Evolutionary conservation across 2,888 invertebrate genomes (phyloP).

Genomic region (Ochropleura leucogaster): DNA sequence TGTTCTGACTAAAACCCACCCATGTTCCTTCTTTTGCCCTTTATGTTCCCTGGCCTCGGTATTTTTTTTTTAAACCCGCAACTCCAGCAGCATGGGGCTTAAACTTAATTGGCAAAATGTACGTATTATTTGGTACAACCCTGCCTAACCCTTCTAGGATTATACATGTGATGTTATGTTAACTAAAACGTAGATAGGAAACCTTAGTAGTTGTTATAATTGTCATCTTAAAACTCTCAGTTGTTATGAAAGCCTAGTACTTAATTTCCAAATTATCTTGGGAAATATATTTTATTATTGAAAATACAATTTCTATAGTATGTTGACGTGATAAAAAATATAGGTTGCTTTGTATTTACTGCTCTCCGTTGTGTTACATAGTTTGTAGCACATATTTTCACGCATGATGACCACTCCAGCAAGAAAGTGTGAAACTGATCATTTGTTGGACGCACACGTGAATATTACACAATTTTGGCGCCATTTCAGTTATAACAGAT

Average conservation of each 20-base stretch:
- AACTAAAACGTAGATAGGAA: no score
- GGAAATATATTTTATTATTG: neutral
- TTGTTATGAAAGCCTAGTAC: neutral
- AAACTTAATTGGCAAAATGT: no score
- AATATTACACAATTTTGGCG: constrained; percentile 62
- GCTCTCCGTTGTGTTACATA: constrained; percentile 11
- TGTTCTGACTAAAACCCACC: no score
- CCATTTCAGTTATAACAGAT: constrained; percentile 46
- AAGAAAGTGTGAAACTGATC: constrained; percentile 54
- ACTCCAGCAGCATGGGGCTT: no score
- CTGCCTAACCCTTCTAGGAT: no score
- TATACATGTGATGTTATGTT: no score
- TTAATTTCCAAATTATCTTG: neutral
- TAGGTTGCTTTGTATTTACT: constrained; percentile 1
- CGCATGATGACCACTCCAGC: constrained; percentile 43
- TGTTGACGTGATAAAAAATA: constrained; percentile 2
- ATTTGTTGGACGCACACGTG: constrained; percentile 30
- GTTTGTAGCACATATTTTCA: constrained; percentile 42
- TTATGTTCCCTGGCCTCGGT: no score
- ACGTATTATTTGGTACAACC: no score
- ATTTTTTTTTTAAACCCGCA: no score
- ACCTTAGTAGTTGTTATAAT: no score
- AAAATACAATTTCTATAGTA: neutral
- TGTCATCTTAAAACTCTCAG: neutral
- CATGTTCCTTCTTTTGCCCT: no score